Evolutionary conservation across 2,888 invertebrate genomes (phyloP).

Genomic region (Ethmia dodecea): DNA sequence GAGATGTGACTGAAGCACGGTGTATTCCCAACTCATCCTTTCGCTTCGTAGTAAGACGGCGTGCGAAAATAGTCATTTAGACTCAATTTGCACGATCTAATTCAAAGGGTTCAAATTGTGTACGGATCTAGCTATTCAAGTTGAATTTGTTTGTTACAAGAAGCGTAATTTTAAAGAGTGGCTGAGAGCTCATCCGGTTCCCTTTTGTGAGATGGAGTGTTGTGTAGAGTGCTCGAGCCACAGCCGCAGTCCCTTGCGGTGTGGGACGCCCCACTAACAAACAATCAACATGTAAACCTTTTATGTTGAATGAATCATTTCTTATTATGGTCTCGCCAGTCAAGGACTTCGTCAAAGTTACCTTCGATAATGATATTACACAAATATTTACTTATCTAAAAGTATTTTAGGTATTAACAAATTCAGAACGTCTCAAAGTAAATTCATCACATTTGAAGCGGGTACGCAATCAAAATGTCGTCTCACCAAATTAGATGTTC

Average conservation of each 20-base stretch:
- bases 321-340: no score
- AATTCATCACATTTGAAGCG: conserved; percentile 4
- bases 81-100: no score
- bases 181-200: conserved; percentile 17
- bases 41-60: no score
- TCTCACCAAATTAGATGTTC: conserved; percentile 29
- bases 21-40: no score
- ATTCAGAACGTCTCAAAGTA: conserved; percentile 1
- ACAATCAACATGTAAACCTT: background rate
- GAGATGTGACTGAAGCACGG: no score
- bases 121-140: background rate
- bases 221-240: conserved; percentile 9
- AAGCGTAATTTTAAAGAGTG: conserved; percentile 18
- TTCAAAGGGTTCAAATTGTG: background rate
- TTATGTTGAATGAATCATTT: no score
- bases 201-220: conserved; percentile 20
- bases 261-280: background rate
- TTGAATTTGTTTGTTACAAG: conserved; percentile 16
- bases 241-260: background rate
- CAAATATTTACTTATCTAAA: background rate
- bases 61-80: no score
- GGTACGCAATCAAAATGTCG: conserved; percentile 8
- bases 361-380: background rate
- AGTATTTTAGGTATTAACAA: no score
- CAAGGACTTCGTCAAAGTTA: no score